A percentile compares a stretch with the other conserved stretches of the same genome.
Conservation (phyloP, 1,140 invertebrate genomes). For the Cyclina sinensis region DNA sequence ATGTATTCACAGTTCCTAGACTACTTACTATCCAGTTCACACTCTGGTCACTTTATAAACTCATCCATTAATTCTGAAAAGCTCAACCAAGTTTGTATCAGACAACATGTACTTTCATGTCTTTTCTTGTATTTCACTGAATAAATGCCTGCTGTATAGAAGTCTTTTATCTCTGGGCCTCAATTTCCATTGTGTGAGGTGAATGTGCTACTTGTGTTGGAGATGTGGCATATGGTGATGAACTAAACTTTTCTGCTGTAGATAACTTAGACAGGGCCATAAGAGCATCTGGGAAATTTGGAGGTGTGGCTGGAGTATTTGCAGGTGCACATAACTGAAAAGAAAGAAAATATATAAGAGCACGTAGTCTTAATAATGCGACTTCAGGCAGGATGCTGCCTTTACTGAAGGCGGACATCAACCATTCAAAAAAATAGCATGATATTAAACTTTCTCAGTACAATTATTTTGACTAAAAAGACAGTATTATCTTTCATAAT, state of each 20-base stretch:
- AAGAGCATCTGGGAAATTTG: slow-evolving; percentile 84
- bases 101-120: neutral
- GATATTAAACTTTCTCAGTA: too few species aligned
- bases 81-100: neutral
- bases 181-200: slow-evolving; percentile 83
- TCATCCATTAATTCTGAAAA: neutral
- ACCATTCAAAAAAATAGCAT: too few species aligned
- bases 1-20: neutral
- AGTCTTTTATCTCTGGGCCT: slow-evolving; percentile 78
- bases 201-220: slow-evolving; percentile 81
- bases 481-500: too few species aligned
- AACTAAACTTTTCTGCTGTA: slow-evolving; percentile 82
- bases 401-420: too few species aligned
- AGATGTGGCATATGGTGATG: slow-evolving; percentile 80
- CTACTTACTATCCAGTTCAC: neutral
- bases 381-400: too few species aligned
- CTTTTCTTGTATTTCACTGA: slow-evolving; percentile 13
- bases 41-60: neutral
- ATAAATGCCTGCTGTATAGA: slow-evolving; percentile 45
- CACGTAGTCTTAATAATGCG: too few species aligned
- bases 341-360: slow-evolving; percentile 49
- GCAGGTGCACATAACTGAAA: slow-evolving; percentile 84
- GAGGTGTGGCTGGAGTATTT: slow-evolving; percentile 84
- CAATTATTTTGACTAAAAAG: too few species aligned
- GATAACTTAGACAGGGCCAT: slow-evolving; percentile 84